A percentile compares a stretch with the other conserved stretches of the same genome.
Evolutionary conservation across 2,797 vertebrate genomes (phyloP).

Genomic region (Poecilia velifera): DNA sequence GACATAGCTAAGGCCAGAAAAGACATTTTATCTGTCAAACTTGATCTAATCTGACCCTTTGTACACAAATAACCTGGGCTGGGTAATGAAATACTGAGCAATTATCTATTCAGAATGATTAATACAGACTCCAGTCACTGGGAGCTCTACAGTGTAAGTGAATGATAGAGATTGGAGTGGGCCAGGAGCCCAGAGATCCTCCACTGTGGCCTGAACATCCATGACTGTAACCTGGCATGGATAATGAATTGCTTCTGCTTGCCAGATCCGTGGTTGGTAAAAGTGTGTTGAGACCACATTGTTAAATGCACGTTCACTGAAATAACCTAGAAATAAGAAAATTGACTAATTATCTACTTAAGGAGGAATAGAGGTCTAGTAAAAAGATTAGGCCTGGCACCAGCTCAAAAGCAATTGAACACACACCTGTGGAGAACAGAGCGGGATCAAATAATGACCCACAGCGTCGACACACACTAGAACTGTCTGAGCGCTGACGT

Average conservation of each 20-base stretch:
- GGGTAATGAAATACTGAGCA: constrained; percentile 70
- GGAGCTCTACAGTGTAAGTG: constrained; percentile 60
- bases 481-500: constrained; percentile 48
- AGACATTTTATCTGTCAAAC: constrained; percentile 65
- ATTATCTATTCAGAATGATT: constrained; percentile 79
- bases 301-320: constrained; percentile 71
- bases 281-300: constrained; percentile 61
- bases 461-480: constrained; percentile 49
- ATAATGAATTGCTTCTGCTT: constrained; percentile 50
- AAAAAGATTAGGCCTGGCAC: constrained; percentile 71
- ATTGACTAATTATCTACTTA: constrained; percentile 77
- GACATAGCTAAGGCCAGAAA: constrained; percentile 62
- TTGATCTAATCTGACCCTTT: constrained; percentile 68
- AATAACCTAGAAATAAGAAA: constrained; percentile 74
- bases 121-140: constrained; percentile 66
- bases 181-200: constrained; percentile 67
- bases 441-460: constrained; percentile 50
- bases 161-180: constrained; percentile 70
- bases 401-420: constrained; percentile 65
- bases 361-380: constrained; percentile 65
- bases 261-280: constrained; percentile 63
- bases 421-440: constrained; percentile 71
- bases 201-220: constrained; percentile 64
- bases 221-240: constrained; percentile 70
- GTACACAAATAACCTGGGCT: constrained; percentile 70